phyloP scores from a whole-genome alignment of 2,113 vertebrate species.

The Dasyprocta punctata region DNA sequence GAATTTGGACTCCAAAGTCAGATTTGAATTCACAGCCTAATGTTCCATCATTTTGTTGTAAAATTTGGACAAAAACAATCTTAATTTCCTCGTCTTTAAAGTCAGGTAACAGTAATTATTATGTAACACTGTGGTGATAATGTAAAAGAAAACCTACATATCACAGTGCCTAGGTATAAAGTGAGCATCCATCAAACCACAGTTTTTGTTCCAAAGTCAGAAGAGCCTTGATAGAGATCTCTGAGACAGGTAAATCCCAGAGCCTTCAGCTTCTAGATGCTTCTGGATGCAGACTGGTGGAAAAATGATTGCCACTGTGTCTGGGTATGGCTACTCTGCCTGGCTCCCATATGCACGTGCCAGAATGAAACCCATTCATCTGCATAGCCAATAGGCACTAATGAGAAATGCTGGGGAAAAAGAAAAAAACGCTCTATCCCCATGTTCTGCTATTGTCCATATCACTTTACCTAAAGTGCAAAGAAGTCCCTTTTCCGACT shows the following conservation, averaged over 20 bases:
- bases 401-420: neutral
- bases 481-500: neutral
- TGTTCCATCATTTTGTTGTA: neutral
- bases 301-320: neutral
- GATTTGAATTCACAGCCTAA: neutral
- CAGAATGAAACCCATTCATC: neutral
- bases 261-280: neutral
- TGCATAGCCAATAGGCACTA: neutral
- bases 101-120: neutral
- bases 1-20: neutral
- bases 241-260: neutral
- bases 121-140: neutral
- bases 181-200: neutral
- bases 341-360: neutral
- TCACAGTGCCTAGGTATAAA: neutral
- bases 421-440: neutral
- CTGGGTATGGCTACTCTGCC: accelerated
- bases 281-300: neutral
- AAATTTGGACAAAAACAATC: neutral
- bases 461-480: neutral
- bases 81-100: neutral
- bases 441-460: neutral
- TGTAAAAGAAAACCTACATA: too few species aligned
- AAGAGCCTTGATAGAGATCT: neutral
- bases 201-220: neutral